Conservation (phyloP, 2,888 invertebrate species). For the Zootermopsis nevadensis region DNA sequence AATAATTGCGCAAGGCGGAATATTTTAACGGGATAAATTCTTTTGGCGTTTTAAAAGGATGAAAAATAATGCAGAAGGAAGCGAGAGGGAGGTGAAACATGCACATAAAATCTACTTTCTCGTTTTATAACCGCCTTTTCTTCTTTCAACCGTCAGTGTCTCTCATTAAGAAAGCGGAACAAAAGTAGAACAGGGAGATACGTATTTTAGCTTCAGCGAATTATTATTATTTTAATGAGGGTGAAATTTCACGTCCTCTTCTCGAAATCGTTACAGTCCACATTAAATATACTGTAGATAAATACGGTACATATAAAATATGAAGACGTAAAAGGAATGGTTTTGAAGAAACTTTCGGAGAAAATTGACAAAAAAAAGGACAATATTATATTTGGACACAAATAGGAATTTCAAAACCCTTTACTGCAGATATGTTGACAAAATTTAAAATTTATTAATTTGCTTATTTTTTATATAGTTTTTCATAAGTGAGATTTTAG, state of each 20-base stretch:
- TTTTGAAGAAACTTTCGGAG: not conserved
- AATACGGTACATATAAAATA: not conserved
- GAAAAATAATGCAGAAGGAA: not conserved
- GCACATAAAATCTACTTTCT: not conserved
- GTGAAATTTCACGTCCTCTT: not conserved
- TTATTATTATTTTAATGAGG: slow-evolving; percentile 18
- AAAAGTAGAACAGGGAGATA: not conserved
- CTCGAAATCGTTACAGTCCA: not conserved
- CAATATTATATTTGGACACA: too few relatives aligned
- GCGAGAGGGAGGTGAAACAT: not conserved
- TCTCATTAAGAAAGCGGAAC: slow-evolving; percentile 2
- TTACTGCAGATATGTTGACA: too few relatives aligned
- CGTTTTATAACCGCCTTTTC: not conserved
- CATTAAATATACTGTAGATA: not conserved
- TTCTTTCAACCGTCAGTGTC: not conserved
- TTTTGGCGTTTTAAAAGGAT: slow-evolving; percentile 12
- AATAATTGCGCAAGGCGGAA: slow-evolving; percentile 44
- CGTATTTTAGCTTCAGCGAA: not conserved
- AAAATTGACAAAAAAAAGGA: too few relatives aligned
- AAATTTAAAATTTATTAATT: too few relatives aligned
- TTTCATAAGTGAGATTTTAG: too few relatives aligned
- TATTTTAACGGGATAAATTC: slow-evolving; percentile 44
- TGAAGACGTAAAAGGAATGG: not conserved
- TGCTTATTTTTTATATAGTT: too few relatives aligned
- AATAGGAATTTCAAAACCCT: too few relatives aligned